These are phyloP conservation scores for Nephrocerus scutellatus DNA, from an alignment of 2,888 invertebrate species.

Conservation along the genomic window DNA sequence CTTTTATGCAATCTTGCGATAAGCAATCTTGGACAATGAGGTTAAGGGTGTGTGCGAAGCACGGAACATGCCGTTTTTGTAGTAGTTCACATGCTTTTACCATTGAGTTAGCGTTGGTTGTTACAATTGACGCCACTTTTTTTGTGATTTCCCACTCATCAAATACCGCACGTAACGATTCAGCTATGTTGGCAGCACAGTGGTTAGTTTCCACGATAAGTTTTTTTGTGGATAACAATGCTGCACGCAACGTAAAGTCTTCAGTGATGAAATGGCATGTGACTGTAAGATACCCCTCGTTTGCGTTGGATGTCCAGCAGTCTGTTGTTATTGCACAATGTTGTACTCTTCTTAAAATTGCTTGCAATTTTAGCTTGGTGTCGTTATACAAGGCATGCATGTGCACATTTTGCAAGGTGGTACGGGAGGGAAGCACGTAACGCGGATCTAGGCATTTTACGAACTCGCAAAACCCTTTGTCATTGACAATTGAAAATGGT, in stretches of 20 bases:
- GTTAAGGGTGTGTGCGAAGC: not conserved
- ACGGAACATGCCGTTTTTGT: conserved; percentile 1
- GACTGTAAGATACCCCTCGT: not conserved
- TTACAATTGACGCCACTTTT: not conserved
- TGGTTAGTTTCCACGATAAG: conserved; percentile 1
- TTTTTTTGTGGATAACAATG: not conserved
- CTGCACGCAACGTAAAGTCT: too few relatives aligned
- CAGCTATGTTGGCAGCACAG: not conserved
- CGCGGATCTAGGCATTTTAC: not conserved
- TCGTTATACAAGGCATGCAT: not conserved
- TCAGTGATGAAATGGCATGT: not conserved
- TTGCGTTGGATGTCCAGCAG: not conserved
- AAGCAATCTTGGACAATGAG: conserved; percentile 2
- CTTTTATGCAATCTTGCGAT: not conserved
- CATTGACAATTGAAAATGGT: too few relatives aligned
- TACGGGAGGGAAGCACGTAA: not conserved
- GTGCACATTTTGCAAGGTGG: not conserved
- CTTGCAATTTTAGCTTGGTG: not conserved
- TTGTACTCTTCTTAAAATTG: not conserved
- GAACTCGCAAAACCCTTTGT: too few relatives aligned
- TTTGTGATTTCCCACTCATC: not conserved
- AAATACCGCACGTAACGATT: not conserved
- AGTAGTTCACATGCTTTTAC: not conserved
- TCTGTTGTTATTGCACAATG: not conserved
- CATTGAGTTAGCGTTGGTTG: not conserved